Percentiles rank a stretch among this genome's conserved stretches.
Evolutionary conservation across 2,113 vertebrate species (phyloP).

Genomic region (Haemorhous mexicanus): DNA sequence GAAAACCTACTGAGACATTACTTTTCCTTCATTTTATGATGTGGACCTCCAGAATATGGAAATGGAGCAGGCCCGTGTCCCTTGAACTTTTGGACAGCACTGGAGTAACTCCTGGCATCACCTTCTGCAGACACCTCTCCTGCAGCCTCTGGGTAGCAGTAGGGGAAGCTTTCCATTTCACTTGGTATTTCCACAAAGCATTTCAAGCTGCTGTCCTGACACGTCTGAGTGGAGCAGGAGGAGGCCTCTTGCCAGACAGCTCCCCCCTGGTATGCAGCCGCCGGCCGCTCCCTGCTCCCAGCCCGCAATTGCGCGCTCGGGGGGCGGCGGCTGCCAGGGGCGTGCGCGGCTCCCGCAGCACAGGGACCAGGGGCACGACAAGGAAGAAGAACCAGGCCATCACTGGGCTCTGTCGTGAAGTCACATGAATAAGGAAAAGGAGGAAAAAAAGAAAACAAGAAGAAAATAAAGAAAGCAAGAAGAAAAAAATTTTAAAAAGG

Average conservation of each 20-base stretch:
- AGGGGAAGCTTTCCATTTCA: conserved; percentile 37
- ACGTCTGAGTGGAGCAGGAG: conserved; percentile 67
- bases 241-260: conserved; percentile 66
- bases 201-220: conserved; percentile 60
- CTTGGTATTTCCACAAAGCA: not conserved
- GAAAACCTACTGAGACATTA: not conserved
- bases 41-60: not conserved
- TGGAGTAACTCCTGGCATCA: not conserved
- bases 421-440: not conserved
- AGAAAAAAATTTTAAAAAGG: too few relatives aligned
- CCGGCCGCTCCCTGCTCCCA: conserved; percentile 55
- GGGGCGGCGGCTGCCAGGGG: not conserved
- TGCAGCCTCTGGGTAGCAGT: not conserved
- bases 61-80: not conserved
- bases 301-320: not conserved
- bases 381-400: not conserved
- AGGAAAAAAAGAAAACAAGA: too few relatives aligned
- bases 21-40: not conserved
- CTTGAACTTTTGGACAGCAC: not conserved
- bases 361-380: not conserved
- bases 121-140: conserved; percentile 20
- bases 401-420: not conserved
- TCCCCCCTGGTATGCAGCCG: conserved; percentile 43
- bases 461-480: not conserved
- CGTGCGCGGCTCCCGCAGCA: fast-evolving